These are phyloP conservation scores for Aphis craccivora DNA, from an alignment of 1,140 invertebrate species.

Conservation along the genomic window DNA sequence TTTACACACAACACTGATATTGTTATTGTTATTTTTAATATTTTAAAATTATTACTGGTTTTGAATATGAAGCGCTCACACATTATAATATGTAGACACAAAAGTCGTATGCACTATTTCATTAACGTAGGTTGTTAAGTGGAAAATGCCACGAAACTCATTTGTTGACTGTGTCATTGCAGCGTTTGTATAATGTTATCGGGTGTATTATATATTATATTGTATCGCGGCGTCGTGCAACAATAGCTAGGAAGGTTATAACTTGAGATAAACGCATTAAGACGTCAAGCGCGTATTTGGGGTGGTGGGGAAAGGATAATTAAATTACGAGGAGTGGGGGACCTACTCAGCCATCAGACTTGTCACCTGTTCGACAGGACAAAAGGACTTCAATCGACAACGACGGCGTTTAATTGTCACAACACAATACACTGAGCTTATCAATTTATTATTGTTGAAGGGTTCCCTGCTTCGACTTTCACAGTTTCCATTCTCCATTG, in stretches of 20 bases:
- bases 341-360: conserved; percentile 37
- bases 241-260: conserved; percentile 39
- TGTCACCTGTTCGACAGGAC: conserved; percentile 51
- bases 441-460: conserved; percentile 46
- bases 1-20: neutral
- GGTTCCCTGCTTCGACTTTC: conserved; percentile 36
- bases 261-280: conserved; percentile 53
- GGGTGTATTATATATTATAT: conserved; percentile 18
- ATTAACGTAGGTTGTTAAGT: neutral
- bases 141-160: conserved; percentile 13
- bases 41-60: neutral
- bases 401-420: conserved; percentile 52
- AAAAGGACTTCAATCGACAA: conserved; percentile 50
- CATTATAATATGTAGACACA: neutral
- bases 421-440: conserved; percentile 37
- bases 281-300: conserved; percentile 32
- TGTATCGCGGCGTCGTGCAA: neutral
- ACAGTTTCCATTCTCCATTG: neutral
- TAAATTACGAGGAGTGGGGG: conserved; percentile 22
- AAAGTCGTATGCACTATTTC: neutral
- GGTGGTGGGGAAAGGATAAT: conserved; percentile 16
- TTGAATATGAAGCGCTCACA: neutral
- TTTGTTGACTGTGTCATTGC: neutral
- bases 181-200: conserved; percentile 41
- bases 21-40: neutral